Percentiles rank a stretch among this genome's conserved stretches.
These are phyloP conservation scores for Muscicapa striata DNA, from an alignment of 2,797 vertebrate genomes.

Conservation along the genomic window DNA sequence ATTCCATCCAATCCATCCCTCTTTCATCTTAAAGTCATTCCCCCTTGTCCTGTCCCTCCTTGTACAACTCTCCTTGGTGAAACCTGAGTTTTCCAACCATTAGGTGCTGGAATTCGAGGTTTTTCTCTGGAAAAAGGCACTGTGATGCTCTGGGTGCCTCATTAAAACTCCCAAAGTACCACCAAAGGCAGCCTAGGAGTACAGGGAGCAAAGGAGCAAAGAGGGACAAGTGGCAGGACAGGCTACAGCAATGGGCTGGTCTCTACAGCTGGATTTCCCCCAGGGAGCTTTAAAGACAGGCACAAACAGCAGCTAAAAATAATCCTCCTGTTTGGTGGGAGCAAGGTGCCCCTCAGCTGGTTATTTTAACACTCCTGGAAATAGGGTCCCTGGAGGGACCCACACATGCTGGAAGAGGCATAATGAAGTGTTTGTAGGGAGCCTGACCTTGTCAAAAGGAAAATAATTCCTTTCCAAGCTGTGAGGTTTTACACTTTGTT, in stretches of 20 bases:
- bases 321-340: rapidly evolving
- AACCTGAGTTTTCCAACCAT: too few species aligned
- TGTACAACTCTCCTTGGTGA: too few species aligned
- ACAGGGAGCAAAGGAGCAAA: background rate
- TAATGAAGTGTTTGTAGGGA: background rate
- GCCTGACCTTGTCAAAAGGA: background rate
- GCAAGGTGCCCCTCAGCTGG: background rate
- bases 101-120: too few species aligned
- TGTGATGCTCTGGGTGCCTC: background rate
- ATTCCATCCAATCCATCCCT: background rate
- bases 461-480: background rate
- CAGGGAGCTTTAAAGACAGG: background rate
- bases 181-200: background rate
- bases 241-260: background rate
- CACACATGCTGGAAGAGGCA: background rate
- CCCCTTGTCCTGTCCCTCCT: background rate
- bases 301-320: background rate
- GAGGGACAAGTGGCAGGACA: background rate
- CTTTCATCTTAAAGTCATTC: background rate
- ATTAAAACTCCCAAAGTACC: background rate
- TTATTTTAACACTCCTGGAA: background rate
- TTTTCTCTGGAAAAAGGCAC: background rate
- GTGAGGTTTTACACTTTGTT: background rate
- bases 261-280: background rate
- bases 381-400: background rate